These are phyloP conservation scores for Zootoca vivipara DNA, from an alignment of 2,113 vertebrate species.

Conservation along the genomic window DNA sequence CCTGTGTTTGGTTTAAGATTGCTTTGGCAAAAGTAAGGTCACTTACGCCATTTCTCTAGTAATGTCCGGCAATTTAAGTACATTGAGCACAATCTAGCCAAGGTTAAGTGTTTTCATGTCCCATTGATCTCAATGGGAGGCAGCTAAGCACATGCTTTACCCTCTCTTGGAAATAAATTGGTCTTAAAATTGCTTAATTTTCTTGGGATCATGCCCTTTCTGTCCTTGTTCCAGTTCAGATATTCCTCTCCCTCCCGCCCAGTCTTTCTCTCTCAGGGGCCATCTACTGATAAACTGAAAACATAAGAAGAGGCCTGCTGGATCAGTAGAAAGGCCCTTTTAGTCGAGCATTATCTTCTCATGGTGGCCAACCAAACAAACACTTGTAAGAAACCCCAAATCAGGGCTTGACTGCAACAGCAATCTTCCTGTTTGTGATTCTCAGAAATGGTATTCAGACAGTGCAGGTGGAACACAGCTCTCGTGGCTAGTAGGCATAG, in stretches of 20 bases:
- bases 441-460: too few relatives aligned
- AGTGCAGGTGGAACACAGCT: too few relatives aligned
- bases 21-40: neutral
- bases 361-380: too few relatives aligned
- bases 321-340: too few relatives aligned
- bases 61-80: neutral
- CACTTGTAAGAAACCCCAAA: too few relatives aligned
- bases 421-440: neutral
- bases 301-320: too few relatives aligned
- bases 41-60: neutral
- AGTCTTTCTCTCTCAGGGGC: neutral
- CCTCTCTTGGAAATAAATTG: constrained; percentile 7
- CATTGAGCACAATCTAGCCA: neutral
- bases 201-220: neutral
- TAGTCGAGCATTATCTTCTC: too few relatives aligned
- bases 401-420: too few relatives aligned
- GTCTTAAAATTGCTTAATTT: constrained; percentile 2
- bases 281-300: neutral
- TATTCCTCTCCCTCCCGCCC: neutral
- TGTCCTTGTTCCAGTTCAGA: neutral
- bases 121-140: constrained; percentile 5
- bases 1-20: neutral
- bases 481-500: neutral
- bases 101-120: constrained; percentile 16
- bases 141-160: constrained; percentile 1